These are phyloP conservation scores for Aldrovandia affinis DNA, from an alignment of 2,797 vertebrate species.

Conservation along the genomic window DNA sequence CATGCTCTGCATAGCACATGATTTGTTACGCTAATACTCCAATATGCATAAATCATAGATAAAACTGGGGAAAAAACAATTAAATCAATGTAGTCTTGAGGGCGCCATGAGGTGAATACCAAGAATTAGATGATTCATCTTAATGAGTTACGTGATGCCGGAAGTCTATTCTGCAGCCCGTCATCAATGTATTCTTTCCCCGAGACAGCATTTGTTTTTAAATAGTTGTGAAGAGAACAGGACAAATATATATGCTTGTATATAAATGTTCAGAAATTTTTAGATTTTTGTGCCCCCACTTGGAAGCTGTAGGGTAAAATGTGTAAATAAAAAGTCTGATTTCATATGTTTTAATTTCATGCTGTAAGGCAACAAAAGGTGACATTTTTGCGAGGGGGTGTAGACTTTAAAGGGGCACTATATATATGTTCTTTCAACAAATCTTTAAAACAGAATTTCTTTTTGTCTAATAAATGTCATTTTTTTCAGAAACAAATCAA, in stretches of 20 bases:
- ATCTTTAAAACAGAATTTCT: too few relatives aligned
- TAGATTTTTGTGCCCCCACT: too few relatives aligned
- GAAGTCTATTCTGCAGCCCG: not conserved
- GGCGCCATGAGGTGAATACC: slow-evolving; percentile 21
- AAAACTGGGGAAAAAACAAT: slow-evolving; percentile 14
- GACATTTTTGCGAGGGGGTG: too few relatives aligned
- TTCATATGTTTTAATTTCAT: too few relatives aligned
- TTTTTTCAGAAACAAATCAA: too few relatives aligned
- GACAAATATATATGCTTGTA: not conserved
- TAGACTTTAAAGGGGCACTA: too few relatives aligned
- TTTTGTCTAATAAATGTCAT: too few relatives aligned
- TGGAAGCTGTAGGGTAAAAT: too few relatives aligned
- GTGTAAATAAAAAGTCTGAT: too few relatives aligned
- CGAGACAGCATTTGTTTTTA: not conserved
- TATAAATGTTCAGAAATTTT: too few relatives aligned
- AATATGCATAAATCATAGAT: slow-evolving; percentile 25
- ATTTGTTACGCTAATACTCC: not conserved
- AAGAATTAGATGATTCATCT: slow-evolving; percentile 21
- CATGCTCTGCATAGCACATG: not conserved
- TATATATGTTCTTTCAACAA: too few relatives aligned
- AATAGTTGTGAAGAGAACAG: not conserved
- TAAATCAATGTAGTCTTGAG: slow-evolving; percentile 8
- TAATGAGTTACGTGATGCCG: slow-evolving; percentile 15
- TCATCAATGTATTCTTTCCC: not conserved
- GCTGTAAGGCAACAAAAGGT: too few relatives aligned